Conservation (phyloP, 37 sponge, comb jelly and placozoan species). For the Crambe crambe region DNA sequence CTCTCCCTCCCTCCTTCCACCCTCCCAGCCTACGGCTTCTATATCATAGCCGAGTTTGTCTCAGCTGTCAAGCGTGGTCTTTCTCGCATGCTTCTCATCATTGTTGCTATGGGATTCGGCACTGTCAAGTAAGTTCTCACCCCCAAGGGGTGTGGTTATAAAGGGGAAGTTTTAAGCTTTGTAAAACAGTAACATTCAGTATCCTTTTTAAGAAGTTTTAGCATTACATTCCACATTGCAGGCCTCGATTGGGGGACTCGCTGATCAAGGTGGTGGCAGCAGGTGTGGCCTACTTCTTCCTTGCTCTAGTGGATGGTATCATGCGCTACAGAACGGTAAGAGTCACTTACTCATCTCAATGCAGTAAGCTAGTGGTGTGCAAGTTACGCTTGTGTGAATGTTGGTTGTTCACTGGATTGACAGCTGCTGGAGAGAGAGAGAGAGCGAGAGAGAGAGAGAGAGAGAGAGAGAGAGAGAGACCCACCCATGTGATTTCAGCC, state of each 20-base stretch:
- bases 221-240: neutral
- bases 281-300: conserved; percentile 55
- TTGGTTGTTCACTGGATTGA: neutral
- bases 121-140: conserved; percentile 63
- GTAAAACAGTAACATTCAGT: too few relatives aligned
- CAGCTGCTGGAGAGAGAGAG: too few relatives aligned
- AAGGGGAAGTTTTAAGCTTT: too few relatives aligned
- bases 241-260: conserved; percentile 66
- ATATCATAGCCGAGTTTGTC: conserved; percentile 63
- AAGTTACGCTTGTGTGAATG: neutral
- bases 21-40: conserved; percentile 27
- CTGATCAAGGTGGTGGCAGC: conserved; percentile 47
- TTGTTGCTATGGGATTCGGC: conserved; percentile 83
- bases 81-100: conserved; percentile 78
- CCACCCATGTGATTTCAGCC: too few relatives aligned
- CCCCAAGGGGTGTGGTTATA: too few relatives aligned
- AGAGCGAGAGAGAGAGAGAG: too few relatives aligned
- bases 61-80: conserved; percentile 82
- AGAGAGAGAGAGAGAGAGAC: too few relatives aligned
- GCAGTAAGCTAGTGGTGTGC: neutral
- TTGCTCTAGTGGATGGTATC: conserved; percentile 60
- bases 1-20: conserved; percentile 4
- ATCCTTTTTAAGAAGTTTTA: neutral
- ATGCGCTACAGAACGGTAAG: conserved; percentile 40
- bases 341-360: neutral